phyloP scores from a whole-genome alignment of 2,113 vertebrate species.

The Cryptotis parvus region DNA sequence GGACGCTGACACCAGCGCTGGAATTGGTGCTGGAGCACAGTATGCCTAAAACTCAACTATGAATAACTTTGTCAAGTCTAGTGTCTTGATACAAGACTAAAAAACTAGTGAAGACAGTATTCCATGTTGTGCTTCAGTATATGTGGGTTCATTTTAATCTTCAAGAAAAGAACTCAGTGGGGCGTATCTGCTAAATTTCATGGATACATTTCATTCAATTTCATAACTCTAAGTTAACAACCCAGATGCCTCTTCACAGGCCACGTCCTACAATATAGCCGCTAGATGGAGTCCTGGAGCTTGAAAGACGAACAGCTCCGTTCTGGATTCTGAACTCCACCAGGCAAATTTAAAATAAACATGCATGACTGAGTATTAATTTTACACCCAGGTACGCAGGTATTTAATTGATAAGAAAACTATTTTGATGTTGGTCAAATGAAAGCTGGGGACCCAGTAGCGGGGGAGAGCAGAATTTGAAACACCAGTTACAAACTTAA shows the following conservation, averaged over 20 bases:
- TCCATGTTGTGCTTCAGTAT: background rate
- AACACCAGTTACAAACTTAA: background rate
- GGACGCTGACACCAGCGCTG: no score
- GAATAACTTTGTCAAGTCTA: no score
- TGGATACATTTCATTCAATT: no score
- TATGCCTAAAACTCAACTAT: no score
- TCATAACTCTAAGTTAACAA: no score
- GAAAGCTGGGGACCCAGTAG: background rate
- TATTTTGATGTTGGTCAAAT: background rate
- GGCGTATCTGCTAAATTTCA: background rate
- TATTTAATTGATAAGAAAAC: slow-evolving; percentile 28
- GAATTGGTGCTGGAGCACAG: no score
- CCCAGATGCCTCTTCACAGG: background rate
- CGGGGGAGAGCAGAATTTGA: background rate
- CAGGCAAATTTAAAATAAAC: slow-evolving; percentile 8
- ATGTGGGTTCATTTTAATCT: background rate
- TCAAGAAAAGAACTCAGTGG: background rate
- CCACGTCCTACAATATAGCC: background rate
- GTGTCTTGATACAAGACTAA: background rate
- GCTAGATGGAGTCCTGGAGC: slow-evolving; percentile 65
- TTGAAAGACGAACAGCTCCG: slow-evolving; percentile 43
- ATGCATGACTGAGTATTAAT: background rate
- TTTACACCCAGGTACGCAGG: background rate
- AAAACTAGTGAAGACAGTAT: background rate
- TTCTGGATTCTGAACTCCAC: background rate